Base-by-base conservation (phyloP, 2,797 vertebrate genomes). In the Nannoperca australis region DNA sequence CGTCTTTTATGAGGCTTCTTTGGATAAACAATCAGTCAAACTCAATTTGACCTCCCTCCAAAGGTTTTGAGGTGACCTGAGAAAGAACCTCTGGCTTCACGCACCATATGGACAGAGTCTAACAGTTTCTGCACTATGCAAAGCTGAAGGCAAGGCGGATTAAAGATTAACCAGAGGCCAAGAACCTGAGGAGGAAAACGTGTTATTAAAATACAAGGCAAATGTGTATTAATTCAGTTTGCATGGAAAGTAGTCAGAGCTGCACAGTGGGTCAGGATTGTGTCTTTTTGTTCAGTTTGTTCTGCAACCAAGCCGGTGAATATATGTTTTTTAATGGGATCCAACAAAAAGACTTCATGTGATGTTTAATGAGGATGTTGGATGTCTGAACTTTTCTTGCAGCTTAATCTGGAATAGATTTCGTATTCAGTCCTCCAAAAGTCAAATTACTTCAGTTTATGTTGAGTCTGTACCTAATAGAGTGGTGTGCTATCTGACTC, bases 101-200 rank as follows among this genome's bases (percentile, higher is more conserved):
- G 1, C 1, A 2, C 10, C 51, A 47, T 27, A 20, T 42, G 54
- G 22, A 38, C 17, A 10, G 32, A 65, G 40, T 14, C 12, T 42
- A 42, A 38, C 36, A 42, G 13, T 13, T 36, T 15, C 20, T 47
- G 61, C 42, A 7, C 2, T 20, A 2, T 50, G 61, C 8, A 5
- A 58, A 56, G 61, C 42, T 55, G 51, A 73, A 64, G 61, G n/a
- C 7, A 10, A 64, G 30, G n/a, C 50, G 20, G 6, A 49, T 60
- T 38, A 49, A 38, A 70, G 10, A 49, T 22, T 47, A 58, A n/a
- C n/a, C 53, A 30, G 32, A 50, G 30, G 38, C 60, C 27, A n/a
- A 8, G 20, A 9, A 24, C 38, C 51, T 34, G 17, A 56, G 66
- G 38, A 44, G 53, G 53, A 38, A 45, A 14, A 0, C 10, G 15